phyloP scores from a whole-genome alignment of 2,113 vertebrate genomes.

The Haplotaxodon microlepis region DNA sequence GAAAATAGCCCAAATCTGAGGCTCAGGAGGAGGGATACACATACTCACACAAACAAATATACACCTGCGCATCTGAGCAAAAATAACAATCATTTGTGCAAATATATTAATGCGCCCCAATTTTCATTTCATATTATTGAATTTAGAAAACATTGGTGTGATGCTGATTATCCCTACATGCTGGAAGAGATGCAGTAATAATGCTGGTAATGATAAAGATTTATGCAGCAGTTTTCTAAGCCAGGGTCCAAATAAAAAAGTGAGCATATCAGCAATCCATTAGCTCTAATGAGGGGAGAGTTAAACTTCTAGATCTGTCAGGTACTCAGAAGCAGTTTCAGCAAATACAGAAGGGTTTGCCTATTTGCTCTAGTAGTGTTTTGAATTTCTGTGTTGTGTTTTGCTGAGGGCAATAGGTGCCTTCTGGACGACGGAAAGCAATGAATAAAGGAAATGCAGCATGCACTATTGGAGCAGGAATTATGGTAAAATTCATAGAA shows the following conservation, averaged over 20 bases:
- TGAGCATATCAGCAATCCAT: slow-evolving; percentile 39
- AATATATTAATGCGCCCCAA: background rate
- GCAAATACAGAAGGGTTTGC: background rate
- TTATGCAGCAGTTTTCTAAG: background rate
- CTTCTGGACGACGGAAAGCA: background rate
- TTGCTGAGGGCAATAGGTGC: background rate
- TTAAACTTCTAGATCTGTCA: slow-evolving; percentile 20
- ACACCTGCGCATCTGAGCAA: background rate
- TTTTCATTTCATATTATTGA: background rate
- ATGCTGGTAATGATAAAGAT: slow-evolving; percentile 7
- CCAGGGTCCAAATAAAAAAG: background rate
- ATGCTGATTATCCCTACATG: background rate
- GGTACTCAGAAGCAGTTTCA: slow-evolving; percentile 9
- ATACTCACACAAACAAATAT: background rate
- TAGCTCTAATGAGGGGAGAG: slow-evolving; percentile 27
- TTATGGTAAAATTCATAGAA: background rate
- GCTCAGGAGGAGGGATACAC: slow-evolving; percentile 17
- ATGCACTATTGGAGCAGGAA: background rate
- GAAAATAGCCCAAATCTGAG: slow-evolving; percentile 54
- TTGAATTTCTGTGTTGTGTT: background rate
- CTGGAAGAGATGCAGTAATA: slow-evolving; percentile 8
- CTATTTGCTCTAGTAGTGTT: slow-evolving; percentile 1
- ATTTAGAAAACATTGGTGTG: background rate
- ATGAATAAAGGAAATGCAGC: background rate
- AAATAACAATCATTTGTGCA: background rate